Evolutionary conservation across 2,888 invertebrate species (phyloP), one percentile per base, ranked within the genome.

Genomic region (Trimorus sp.): DNA sequence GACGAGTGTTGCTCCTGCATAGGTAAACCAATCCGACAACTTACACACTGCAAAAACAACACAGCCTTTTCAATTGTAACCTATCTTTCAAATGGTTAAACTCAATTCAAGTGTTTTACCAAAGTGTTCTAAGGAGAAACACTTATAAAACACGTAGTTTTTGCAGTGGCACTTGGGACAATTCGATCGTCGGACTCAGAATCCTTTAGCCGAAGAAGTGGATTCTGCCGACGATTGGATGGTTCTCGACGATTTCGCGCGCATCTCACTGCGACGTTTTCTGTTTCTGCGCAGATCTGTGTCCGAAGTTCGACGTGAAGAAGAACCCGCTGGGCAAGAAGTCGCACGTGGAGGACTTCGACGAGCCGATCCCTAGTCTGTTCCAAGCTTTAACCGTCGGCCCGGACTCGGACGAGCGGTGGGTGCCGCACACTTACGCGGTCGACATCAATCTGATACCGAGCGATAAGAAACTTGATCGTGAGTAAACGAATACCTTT

Each of bases 1-100:
- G 95, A 95, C 84, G 98, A 98, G 92, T 99, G 99, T 92, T 99
- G 99, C 91, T 98, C 98, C 70, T 99, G 98, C 93, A 98, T 99
- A 87, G 98, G 99, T 98, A 93, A 95, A 7, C 1, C 12, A 37
- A 36, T 26, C 42, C 42, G 11, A 11, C 12, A n/a, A n/a, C n/a
- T n/a, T n/a, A n/a, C n/a, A n/a, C n/a, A n/a, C n/a, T n/a, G n/a
- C n/a, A n/a, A n/a, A n/a, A n/a, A n/a, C n/a, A n/a, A n/a, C n/a
- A n/a, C n/a, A n/a, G n/a, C n/a, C n/a, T n/a, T n/a, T n/a, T n/a
- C n/a, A n/a, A n/a, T n/a, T n/a, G n/a, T n/a, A n/a, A n/a, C n/a
- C n/a, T n/a, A n/a, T n/a, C n/a, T n/a, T n/a, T n/a, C n/a, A n/a
- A n/a, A n/a, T n/a, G n/a, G n/a, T n/a, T n/a, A n/a, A n/a, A n/a